These are phyloP conservation scores for Aplidium turbinatum DNA, from an alignment of 23 tunicate species.

Conservation along the genomic window DNA sequence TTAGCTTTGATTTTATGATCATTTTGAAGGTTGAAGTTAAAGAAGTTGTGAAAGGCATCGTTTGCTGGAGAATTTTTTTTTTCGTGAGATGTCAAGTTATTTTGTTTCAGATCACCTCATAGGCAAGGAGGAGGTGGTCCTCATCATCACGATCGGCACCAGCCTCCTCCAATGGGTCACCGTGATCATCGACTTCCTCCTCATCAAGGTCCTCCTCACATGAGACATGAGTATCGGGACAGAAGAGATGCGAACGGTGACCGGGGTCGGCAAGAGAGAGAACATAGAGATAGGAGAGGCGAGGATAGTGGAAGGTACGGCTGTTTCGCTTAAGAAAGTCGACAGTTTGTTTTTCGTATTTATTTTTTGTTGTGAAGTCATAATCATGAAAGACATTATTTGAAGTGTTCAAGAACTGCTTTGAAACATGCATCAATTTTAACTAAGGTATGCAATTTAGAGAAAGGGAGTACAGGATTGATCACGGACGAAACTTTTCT, in stretches of 20 bases:
- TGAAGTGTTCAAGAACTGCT: too few species aligned
- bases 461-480: slow-evolving; percentile 24
- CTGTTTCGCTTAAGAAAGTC: background rate
- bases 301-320: background rate
- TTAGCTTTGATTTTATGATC: background rate
- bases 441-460: background rate
- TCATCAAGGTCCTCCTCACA: slow-evolving; percentile 17
- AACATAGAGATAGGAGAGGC: slow-evolving; percentile 43
- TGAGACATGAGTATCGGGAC: slow-evolving; percentile 14
- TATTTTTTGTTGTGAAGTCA: too few species aligned
- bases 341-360: background rate
- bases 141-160: slow-evolving; percentile 42
- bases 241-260: slow-evolving; percentile 31
- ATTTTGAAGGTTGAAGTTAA: background rate
- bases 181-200: slow-evolving; percentile 37
- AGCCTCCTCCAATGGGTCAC: slow-evolving; percentile 41
- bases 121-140: slow-evolving; percentile 21
- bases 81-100: too few species aligned
- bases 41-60: background rate
- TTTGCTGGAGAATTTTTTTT: background rate
- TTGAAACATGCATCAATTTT: too few species aligned
- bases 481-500: slow-evolving; percentile 11
- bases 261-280: slow-evolving; percentile 36
- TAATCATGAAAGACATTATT: too few species aligned
- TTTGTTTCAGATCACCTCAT: slow-evolving; percentile 34